Percentiles rank a stretch among this genome's conserved stretches.
Conservation (phyloP, 2,888 invertebrate species). For the Drosophila kambysellisi region DNA sequence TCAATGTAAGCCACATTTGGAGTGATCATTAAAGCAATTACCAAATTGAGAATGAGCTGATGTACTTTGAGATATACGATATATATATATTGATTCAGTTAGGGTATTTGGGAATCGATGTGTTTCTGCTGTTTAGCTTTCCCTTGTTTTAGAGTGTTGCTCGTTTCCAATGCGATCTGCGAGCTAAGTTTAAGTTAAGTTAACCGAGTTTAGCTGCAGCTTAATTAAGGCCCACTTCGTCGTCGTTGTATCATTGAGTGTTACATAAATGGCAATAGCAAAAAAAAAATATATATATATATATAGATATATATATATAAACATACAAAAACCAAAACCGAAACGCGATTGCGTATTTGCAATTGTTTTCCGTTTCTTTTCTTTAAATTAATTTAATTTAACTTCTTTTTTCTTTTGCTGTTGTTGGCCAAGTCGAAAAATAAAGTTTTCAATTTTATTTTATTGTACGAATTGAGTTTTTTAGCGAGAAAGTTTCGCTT, state of each 20-base stretch:
- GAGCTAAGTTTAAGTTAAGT: conserved; percentile 40
- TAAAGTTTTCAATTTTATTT: conserved; percentile 25
- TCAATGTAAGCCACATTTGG: neutral
- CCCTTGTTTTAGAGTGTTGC: conserved; percentile 19
- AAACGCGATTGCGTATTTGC: conserved; percentile 34
- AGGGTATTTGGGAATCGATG: conserved; percentile 9
- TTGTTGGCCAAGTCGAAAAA: conserved; percentile 6
- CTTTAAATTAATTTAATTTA: neutral
- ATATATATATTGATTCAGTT: neutral
- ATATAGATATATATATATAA: neutral
- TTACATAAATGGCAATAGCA: conserved; percentile 55
- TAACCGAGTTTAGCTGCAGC: conserved; percentile 56
- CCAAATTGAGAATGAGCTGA: neutral
- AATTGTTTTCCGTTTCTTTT: conserved; percentile 35
- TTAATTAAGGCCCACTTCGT: conserved; percentile 69
- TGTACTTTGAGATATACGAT: neutral
- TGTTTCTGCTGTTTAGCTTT: too few species aligned
- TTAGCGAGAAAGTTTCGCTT: conserved; percentile 30
- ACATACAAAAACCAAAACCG: conserved; percentile 13
- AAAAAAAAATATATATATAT: conserved; percentile 5
- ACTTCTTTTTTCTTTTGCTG: neutral
- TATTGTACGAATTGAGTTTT: neutral
- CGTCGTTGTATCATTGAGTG: conserved; percentile 36
- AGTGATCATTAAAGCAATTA: neutral
- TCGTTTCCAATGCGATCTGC: conserved; percentile 34